A percentile compares a stretch with the other conserved stretches of the same genome.
phyloP scores from a whole-genome alignment of 2,113 vertebrate species.

The Scartelaos histophorus region DNA sequence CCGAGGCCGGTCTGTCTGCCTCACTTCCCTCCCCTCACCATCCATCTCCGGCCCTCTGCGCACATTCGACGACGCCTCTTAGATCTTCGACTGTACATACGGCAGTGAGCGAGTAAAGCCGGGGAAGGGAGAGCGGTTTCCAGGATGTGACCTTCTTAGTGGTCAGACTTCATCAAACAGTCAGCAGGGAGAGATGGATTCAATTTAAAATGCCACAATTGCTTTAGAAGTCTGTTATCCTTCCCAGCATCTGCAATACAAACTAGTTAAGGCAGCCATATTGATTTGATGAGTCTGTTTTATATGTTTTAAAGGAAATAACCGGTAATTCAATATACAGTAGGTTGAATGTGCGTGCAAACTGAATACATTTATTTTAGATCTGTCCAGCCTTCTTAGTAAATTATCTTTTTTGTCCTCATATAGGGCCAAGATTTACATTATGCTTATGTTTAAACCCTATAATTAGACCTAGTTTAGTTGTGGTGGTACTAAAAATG shows the following conservation, averaged over 20 bases:
- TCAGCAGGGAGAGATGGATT: conserved; percentile 30
- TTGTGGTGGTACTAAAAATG: no score
- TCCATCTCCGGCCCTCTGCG: conserved; percentile 6
- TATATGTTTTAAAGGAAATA: conserved; percentile 5
- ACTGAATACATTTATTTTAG: not conserved
- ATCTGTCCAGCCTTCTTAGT: not conserved
- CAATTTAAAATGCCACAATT: conserved; percentile 47
- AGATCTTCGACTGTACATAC: conserved; percentile 16
- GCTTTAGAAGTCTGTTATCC: conserved; percentile 33
- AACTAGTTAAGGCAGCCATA: conserved; percentile 23
- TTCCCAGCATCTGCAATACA: conserved; percentile 22
- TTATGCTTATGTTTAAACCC: no score
- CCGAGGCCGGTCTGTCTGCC: conserved; percentile 29
- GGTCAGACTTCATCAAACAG: conserved; percentile 41
- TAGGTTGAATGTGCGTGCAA: not conserved
- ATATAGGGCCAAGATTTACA: no score
- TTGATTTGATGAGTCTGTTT: not conserved
- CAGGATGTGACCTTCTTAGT: conserved; percentile 24
- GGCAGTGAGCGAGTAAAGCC: not conserved
- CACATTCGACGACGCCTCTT: not conserved
- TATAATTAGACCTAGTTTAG: no score
- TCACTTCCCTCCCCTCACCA: conserved; percentile 18
- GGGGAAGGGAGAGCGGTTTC: conserved; percentile 18
- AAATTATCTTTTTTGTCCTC: no score
- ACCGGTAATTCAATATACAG: not conserved